A percentile compares a stretch with the other conserved stretches of the same genome.
phyloP scores from a whole-genome alignment of 1,140 invertebrate genomes.

The Euwallacea similis region DNA sequence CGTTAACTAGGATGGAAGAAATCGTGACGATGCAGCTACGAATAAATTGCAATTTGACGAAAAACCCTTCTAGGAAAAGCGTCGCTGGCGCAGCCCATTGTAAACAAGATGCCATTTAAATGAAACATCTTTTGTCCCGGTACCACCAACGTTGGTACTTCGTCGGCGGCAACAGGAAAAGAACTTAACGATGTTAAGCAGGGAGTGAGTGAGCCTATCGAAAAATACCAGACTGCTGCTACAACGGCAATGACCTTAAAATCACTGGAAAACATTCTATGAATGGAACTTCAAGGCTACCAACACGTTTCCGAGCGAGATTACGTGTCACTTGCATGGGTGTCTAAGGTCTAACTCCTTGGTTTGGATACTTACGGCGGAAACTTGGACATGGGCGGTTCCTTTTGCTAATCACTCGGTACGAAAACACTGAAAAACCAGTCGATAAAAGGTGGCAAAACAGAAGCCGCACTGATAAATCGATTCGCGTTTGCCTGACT shows the following conservation, averaged over 20 bases:
- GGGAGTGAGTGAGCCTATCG: no score
- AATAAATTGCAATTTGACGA: no score
- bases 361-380: conserved; percentile 18
- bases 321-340: conserved; percentile 3
- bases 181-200: no score
- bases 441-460: conserved; percentile 11
- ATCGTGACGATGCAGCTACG: no score
- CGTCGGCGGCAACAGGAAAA: no score
- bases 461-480: conserved; percentile 19
- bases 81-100: no score
- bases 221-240: conserved; percentile 29
- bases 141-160: no score
- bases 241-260: conserved; percentile 41
- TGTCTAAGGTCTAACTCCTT: neutral
- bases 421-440: conserved; percentile 13
- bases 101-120: no score
- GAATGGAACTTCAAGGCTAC: conserved; percentile 41
- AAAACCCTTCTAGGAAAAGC: no score
- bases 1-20: no score
- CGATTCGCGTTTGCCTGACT: conserved; percentile 25
- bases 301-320: conserved; percentile 10
- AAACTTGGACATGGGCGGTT: conserved; percentile 30
- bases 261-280: conserved; percentile 38
- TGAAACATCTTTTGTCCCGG: no score
- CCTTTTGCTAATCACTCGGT: conserved; percentile 17